Evolutionary conservation across 2,113 vertebrate species (phyloP).

Genomic region (Arizona elegans): DNA sequence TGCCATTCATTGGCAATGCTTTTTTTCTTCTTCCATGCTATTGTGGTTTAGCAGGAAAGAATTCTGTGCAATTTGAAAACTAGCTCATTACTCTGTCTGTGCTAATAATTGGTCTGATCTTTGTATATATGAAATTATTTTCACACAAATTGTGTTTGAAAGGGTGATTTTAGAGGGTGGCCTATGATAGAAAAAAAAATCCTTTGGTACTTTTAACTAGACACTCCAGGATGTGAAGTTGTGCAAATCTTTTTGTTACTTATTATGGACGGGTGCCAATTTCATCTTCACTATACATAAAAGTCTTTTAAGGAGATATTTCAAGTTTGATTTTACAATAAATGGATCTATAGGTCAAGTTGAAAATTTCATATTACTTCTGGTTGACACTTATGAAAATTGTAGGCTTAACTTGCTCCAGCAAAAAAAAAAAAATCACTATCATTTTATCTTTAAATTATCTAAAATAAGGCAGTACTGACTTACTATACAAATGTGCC

Average conservation of each 20-base stretch:
- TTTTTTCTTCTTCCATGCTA: background rate
- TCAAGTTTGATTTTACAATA: background rate
- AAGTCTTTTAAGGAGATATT: background rate
- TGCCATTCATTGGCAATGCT: background rate
- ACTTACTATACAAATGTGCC: background rate
- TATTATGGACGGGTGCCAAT: background rate
- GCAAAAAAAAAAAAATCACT: background rate
- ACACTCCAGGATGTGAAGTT: background rate
- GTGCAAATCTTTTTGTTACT: background rate
- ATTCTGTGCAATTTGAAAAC: background rate
- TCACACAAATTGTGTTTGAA: background rate
- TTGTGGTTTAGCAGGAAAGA: background rate
- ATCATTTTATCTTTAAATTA: background rate
- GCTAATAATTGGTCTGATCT: background rate
- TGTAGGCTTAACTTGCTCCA: background rate
- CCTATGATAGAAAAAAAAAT: background rate
- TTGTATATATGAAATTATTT: background rate
- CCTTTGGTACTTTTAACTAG: background rate
- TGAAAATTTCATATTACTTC: background rate
- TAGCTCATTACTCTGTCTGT: background rate
- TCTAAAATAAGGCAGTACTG: background rate
- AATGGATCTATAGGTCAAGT: background rate
- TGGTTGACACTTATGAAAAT: background rate
- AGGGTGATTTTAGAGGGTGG: background rate
- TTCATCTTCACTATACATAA: background rate